Evolutionary conservation across 2,888 invertebrate genomes (phyloP).

Genomic region (Hofmannophila pseudospretella): DNA sequence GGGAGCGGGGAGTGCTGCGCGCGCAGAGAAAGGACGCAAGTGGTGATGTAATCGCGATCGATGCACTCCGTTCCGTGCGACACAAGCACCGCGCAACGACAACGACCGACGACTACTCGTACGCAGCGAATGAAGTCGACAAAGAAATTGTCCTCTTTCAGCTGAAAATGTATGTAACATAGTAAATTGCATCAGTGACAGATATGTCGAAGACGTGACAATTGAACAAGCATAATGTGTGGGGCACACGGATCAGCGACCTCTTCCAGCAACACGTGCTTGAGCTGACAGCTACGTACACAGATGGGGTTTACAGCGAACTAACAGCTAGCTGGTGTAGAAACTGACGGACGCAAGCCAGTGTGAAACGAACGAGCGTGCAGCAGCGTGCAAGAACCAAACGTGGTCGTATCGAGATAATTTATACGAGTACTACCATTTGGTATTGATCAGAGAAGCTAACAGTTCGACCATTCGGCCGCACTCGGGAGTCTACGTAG

Average conservation of each 20-base stretch:
- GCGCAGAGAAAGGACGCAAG: slow-evolving; percentile 74
- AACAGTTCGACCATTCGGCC: slow-evolving; percentile 37
- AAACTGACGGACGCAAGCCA: slow-evolving; percentile 3
- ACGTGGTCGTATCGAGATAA: slow-evolving; percentile 23
- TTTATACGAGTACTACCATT: slow-evolving; percentile 22
- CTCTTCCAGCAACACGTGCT: slow-evolving; percentile 42
- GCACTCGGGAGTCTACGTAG: slow-evolving; percentile 52
- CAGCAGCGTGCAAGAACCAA: slow-evolving; percentile 26
- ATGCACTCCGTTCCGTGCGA: slow-evolving; percentile 57
- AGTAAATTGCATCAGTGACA: no score
- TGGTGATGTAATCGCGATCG: slow-evolving; percentile 76
- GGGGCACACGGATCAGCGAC: slow-evolving; percentile 65
- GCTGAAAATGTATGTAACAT: no score
- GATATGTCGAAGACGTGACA: background rate
- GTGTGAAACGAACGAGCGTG: slow-evolving; percentile 16
- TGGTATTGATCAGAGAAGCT: slow-evolving; percentile 52
- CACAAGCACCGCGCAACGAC: slow-evolving; percentile 35
- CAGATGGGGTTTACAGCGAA: background rate
- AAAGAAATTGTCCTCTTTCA: background rate
- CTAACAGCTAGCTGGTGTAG: background rate
- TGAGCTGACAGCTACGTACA: slow-evolving; percentile 19
- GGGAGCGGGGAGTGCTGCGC: slow-evolving; percentile 53
- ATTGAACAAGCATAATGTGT: no score
- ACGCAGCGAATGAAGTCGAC: background rate
- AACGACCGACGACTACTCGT: background rate